Percentiles rank a stretch among this genome's conserved stretches.
These are phyloP conservation scores for Tokudaia muenninki DNA, from an alignment of 2,797 vertebrate species.

Conservation along the genomic window DNA sequence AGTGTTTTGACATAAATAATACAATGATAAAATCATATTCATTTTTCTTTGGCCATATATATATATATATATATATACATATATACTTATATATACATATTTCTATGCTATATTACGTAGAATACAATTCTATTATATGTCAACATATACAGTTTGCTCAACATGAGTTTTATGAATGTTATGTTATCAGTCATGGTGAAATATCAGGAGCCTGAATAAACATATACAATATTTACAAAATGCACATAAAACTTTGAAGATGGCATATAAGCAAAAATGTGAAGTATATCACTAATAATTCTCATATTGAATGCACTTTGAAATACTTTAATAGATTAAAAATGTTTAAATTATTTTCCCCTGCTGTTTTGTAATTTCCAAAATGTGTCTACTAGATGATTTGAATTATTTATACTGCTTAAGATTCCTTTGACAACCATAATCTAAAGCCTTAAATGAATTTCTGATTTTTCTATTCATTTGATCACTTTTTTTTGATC, in stretches of 20 bases:
- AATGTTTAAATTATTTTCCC: neutral
- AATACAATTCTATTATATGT: neutral
- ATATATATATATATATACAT: neutral
- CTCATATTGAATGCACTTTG: neutral
- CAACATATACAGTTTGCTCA: neutral
- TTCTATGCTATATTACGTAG: neutral
- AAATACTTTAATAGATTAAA: neutral
- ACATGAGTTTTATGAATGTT: neutral
- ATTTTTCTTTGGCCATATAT: constrained; percentile 46
- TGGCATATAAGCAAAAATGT: neutral
- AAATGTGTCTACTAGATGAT: constrained; percentile 39
- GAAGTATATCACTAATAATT: neutral
- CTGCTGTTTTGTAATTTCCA: constrained; percentile 16
- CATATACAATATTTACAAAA: neutral
- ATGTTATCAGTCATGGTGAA: neutral
- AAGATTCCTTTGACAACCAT: constrained; percentile 52
- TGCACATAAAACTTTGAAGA: neutral
- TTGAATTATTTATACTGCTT: constrained; percentile 1
- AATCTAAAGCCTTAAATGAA: neutral
- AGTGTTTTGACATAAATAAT: constrained; percentile 18
- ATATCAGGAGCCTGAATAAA: neutral
- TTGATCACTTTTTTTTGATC: constrained; percentile 5
- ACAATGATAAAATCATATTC: neutral
- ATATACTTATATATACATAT: neutral
- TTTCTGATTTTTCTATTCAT: constrained; percentile 34